A percentile compares a stretch with the other conserved stretches of the same genome.
These are phyloP conservation scores for Lagopus muta DNA, from an alignment of 2,113 vertebrate species.

Conservation along the genomic window DNA sequence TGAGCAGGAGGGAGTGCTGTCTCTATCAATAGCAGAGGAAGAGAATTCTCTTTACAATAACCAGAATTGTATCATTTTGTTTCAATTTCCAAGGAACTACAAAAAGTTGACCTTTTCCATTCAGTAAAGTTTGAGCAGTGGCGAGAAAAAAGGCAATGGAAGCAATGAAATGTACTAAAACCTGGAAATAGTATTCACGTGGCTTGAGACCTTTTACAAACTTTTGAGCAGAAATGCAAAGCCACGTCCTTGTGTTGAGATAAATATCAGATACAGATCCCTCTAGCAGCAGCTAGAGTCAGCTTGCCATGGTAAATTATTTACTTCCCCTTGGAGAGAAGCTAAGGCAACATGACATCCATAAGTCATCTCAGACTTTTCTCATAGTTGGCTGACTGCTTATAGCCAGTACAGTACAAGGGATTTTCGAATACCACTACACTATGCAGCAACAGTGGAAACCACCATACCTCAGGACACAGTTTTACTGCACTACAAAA, in stretches of 20 bases:
- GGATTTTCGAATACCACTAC: background rate
- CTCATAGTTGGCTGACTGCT: background rate
- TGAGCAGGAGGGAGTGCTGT: background rate
- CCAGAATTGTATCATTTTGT: background rate
- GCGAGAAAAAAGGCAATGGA: background rate
- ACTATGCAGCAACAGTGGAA: slow-evolving; percentile 37
- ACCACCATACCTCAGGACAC: slow-evolving; percentile 63
- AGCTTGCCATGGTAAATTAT: background rate
- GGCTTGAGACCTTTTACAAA: background rate
- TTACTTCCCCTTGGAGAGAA: background rate
- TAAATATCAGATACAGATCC: background rate
- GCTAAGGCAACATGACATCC: background rate
- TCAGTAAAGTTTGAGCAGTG: background rate
- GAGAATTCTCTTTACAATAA: background rate
- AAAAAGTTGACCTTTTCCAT: background rate
- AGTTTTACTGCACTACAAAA: slow-evolving; percentile 47
- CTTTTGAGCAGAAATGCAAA: background rate
- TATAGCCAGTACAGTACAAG: background rate
- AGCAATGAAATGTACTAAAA: background rate
- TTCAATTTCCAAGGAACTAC: background rate
- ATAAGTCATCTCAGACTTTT: background rate
- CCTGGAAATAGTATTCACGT: background rate
- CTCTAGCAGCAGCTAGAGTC: background rate
- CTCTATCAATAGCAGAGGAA: background rate
- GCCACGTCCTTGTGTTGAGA: background rate